phyloP scores from a whole-genome alignment of 2,797 vertebrate species.

The Pelochelys cantorii region DNA sequence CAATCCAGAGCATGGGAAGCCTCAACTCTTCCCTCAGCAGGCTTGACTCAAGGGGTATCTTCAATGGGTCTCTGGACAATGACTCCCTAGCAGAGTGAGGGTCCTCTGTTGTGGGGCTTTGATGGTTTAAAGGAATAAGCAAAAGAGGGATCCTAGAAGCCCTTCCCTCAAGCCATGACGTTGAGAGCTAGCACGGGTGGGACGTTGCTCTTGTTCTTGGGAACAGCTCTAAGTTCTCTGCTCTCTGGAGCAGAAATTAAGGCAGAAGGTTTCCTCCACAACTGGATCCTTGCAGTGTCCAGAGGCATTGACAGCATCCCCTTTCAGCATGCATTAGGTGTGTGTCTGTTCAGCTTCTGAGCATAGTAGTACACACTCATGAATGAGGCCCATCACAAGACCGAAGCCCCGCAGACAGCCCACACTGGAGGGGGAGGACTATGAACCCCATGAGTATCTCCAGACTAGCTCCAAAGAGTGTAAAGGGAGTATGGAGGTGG shows the following conservation, averaged over 20 bases:
- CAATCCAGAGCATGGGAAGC: neutral
- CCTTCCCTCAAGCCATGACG: neutral
- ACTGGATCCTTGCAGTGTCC: neutral
- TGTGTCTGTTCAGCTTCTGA: neutral
- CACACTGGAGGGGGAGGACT: neutral
- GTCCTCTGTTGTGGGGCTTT: neutral
- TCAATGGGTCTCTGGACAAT: neutral
- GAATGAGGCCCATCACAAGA: neutral
- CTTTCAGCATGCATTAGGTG: neutral
- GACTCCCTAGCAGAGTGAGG: neutral
- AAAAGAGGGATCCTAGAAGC: neutral
- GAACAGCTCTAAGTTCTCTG: neutral
- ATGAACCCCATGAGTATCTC: neutral
- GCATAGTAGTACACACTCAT: neutral
- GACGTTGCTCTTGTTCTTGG: neutral
- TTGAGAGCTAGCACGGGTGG: neutral
- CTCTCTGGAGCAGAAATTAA: neutral
- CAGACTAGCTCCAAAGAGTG: neutral
- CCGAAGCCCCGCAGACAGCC: neutral
- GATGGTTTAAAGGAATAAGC: neutral
- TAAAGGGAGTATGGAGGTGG: neutral
- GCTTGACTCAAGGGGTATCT: neutral
- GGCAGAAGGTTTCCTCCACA: neutral
- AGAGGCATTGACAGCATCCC: neutral
- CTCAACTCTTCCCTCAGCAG: fast-evolving